Base-by-base conservation (phyloP, 2,797 vertebrate species). In the Lithobates pipiens region DNA sequence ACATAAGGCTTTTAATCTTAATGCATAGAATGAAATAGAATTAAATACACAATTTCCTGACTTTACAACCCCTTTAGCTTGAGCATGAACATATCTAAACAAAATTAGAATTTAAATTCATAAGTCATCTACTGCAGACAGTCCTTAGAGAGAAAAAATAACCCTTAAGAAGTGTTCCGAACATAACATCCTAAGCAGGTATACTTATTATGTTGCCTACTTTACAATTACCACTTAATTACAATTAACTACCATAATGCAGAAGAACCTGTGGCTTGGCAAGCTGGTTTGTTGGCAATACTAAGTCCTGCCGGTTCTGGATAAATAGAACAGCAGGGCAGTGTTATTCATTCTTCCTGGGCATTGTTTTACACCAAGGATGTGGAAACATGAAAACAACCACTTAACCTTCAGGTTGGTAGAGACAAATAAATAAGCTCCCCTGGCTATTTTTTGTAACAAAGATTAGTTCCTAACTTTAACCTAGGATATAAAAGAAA, bases 271-370 rank as follows among this genome's bases (percentile, higher is more conserved):
- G 63, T 61, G 78, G 50, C 27, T 75, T 81, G 73, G 67, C 65
- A 68, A 75, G 36, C 44, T 57, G 72, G 65, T 57, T 80, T 85
- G 78, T 70, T 86, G 77, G 44, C 72, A 86, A 80, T 63, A 68
- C 13, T 50, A 39, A 73, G 65, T 81, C 34, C 72, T 81, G 23
- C 44, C 32, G 84, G 76, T 27, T 57, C 29, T 39, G 29, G 61
- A 74, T 85, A 65, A 85, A 85, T 76, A 85, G 69, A 79, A 75
- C 70, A 71, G 76, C 69, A 74, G 69, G 54, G 29, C 57, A 79
- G 72, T 34, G 29, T 61, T 79, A 79, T 73, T 79, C 21, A 71
- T 63, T 34, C 29, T 72, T 79, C n/a, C 27, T 23, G 3, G 25
- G 23, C 42, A 71, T 77, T 77, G 68, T 73, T 78, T 34, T 34